Evolutionary conservation across 2,888 invertebrate species (phyloP).

Genomic region (Rapana venosa): DNA sequence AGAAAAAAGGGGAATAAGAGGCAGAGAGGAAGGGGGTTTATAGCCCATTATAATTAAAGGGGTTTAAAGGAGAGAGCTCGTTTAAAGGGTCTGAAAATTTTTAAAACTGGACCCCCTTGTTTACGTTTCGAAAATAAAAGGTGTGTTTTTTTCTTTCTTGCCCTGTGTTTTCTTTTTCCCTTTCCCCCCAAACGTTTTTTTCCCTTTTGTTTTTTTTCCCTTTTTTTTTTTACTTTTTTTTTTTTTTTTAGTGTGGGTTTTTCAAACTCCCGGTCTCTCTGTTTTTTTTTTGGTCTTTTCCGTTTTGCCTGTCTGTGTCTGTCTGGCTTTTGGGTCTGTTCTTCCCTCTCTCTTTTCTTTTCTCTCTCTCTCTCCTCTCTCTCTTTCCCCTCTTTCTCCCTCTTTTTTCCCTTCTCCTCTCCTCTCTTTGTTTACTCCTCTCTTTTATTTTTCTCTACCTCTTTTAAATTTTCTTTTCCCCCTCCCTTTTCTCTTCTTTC

Average conservation of each 20-base stretch:
- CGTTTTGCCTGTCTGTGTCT: not conserved
- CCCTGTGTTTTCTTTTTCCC: not conserved
- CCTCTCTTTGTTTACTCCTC: too few species aligned
- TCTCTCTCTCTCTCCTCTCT: not conserved
- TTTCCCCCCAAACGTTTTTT: not conserved
- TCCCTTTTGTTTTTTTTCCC: not conserved
- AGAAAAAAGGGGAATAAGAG: too few species aligned
- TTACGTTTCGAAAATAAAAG: not conserved
- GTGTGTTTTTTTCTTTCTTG: not conserved
- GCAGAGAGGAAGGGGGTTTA: too few species aligned
- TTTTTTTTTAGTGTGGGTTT: not conserved
- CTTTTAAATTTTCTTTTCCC: too few species aligned
- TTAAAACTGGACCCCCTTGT: too few species aligned
- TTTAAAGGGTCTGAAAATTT: too few species aligned
- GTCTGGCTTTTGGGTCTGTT: not conserved
- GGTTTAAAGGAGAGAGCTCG: too few species aligned
- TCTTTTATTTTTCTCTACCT: too few species aligned
- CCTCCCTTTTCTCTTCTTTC: too few species aligned
- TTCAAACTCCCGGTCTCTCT: not conserved
- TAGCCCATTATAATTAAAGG: too few species aligned
- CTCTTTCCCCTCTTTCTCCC: not conserved
- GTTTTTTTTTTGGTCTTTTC: not conserved
- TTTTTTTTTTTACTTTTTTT: not conserved
- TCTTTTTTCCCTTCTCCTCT: not conserved
- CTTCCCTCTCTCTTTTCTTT: conserved; percentile 8